A percentile compares a stretch with the other conserved stretches of the same genome.
Conservation (phyloP, 2,797 vertebrate genomes). For the Brachyrhaphis roseni region DNA sequence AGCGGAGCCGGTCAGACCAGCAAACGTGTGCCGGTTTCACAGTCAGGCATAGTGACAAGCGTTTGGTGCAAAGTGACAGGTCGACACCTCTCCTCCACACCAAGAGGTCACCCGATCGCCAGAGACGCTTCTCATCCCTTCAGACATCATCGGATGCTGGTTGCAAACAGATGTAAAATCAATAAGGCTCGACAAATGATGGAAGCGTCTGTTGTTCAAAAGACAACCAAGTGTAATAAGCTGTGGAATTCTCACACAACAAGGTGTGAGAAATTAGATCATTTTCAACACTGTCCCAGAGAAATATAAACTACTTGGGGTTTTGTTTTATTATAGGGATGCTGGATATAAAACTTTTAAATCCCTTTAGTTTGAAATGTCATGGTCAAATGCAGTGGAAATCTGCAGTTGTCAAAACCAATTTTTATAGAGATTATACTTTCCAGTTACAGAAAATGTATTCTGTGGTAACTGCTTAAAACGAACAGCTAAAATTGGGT, state of each 20-base stretch:
- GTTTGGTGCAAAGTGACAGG: conserved; percentile 52
- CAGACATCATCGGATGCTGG: conserved; percentile 28
- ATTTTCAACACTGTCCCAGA: background rate
- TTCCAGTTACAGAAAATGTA: background rate
- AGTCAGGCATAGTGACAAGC: conserved; percentile 52
- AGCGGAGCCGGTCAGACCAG: conserved; percentile 42
- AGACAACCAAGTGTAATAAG: conserved; percentile 2
- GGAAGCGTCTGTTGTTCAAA: conserved; percentile 15
- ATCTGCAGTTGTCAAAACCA: no score
- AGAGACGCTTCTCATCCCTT: conserved; percentile 37
- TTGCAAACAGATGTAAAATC: conserved; percentile 36
- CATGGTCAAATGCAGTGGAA: background rate
- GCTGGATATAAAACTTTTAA: background rate
- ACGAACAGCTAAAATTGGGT: background rate
- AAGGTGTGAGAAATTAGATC: background rate
- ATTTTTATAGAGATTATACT: background rate
- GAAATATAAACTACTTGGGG: background rate
- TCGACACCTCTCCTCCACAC: conserved; percentile 42
- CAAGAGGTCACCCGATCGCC: conserved; percentile 51
- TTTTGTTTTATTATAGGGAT: background rate
- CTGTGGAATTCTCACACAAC: background rate
- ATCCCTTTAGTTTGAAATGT: background rate
- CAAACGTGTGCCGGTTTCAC: conserved; percentile 42
- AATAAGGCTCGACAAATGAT: conserved; percentile 43
- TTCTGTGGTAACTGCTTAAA: background rate